Evolutionary conservation across 2,113 vertebrate species (phyloP), one percentile per base, ranked within the genome.

Genomic region (Tragelaphus scriptus): DNA sequence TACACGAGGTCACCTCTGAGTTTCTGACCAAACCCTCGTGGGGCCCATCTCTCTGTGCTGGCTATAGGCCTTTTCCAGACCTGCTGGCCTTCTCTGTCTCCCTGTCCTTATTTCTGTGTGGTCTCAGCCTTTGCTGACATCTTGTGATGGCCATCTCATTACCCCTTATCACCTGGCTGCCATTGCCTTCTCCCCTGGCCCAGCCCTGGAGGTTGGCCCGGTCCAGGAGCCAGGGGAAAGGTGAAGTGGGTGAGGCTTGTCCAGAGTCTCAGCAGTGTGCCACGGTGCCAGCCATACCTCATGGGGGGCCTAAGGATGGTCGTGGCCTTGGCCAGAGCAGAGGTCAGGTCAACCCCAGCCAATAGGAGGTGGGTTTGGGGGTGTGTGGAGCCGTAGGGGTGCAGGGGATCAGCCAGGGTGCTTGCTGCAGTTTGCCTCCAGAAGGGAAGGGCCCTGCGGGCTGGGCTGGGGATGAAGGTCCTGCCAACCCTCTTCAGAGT

Each of bases 1-100:
- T 11, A 59, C 55, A 0, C 1, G 2, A 0, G 0, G n/a, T 19
- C 36, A 10, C 6, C n/a, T 79, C 58, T 6, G 49, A 40, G 79
- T 36, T 89, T 87, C 87, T 92, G 40, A 10, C 5, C 56, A n/a
- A 26, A 79, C 32, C 32, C 26, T 32, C 0, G 0, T 8, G 7
- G 55, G 25, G 25, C 17, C 36, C 47, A 2, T 82, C 88, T 92
- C 63, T 55, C 13, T 23, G 36, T 1, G 13, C 61, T 25, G 55
- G 26, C 58, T 28, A 21, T 7, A 68, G 63, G 51, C 25, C n/a
- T 53, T 23, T 44, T 61, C 63, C 23, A 28, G 80, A 11, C 30
- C 44, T 4, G 0, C 30, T 15, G 61, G 21, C 59, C 65, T 96
- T 14, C 25, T 17, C 49, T 80, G 2, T 44, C 56, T 90, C 65